Evolutionary conservation across 2,797 vertebrate species (phyloP), one percentile per base, ranked within the genome.

Genomic region (Mastacembelus armatus): DNA sequence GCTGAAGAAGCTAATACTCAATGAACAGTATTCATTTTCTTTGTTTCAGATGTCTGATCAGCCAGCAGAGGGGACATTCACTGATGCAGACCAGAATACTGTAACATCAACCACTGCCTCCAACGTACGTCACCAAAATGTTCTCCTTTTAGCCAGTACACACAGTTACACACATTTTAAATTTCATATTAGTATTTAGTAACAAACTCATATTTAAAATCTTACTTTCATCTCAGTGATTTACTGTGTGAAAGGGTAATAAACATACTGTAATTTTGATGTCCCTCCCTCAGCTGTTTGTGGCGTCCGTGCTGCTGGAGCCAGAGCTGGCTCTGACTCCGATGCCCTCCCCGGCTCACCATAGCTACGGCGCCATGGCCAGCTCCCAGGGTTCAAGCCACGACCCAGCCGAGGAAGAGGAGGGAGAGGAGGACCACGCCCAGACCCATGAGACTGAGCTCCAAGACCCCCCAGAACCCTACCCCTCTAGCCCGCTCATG

Each of bases 271-370:
- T 70, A 50, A 39, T 33, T 84, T 48, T 85, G 35, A 47, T n/a
- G n/a, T n/a, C n/a, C n/a, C 54, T 74, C 56, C 68, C 73, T 71
- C 92, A 99, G 98, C 92, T 98, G 60, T 99, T 99, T 15, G 95
- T 98, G 87, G 96, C 97, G 6, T 94, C 96, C 0, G 97, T 99
- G 71, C 90, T 99, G 62, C 93, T 98, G 85, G 98, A 99, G 59
- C 95, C 96, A 0, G 97, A 98, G 88, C 88, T 98, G 86, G 95
- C 93, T 77, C 91, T 99, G 87, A 97, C 96, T 0, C 97, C 97
- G 0, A 96, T 96, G 32, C 95, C 96, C 33, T 99, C 97, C 56
- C 97, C 97, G 0, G 96, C 96, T 2, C 96, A 96, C 89, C 96
- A 97, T 78, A 94, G 94, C 75, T 99, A 99, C 0, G 98, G 97